These are phyloP conservation scores for Aradophagus sp. DNA, from an alignment of 1,140 invertebrate species.

Conservation along the genomic window DNA sequence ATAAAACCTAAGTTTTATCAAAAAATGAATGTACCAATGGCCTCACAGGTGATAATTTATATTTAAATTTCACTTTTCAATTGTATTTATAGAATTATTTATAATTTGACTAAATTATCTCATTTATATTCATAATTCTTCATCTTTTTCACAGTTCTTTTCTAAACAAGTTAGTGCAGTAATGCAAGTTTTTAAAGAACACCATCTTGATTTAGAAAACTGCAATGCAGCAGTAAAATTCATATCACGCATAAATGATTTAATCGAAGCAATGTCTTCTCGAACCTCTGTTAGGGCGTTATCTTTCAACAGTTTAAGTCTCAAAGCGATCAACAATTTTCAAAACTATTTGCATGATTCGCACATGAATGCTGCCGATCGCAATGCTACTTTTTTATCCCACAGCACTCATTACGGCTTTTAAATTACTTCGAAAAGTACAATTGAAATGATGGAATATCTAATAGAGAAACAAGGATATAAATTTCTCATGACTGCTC, in stretches of 20 bases:
- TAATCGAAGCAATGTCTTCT: conserved; percentile 38
- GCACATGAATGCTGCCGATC: background rate
- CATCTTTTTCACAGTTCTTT: too few species aligned
- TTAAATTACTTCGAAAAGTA: background rate
- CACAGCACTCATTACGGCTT: background rate
- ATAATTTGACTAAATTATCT: background rate
- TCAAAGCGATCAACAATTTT: conserved; percentile 4
- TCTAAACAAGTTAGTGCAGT: conserved; percentile 4
- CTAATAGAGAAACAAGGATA: background rate
- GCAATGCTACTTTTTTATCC: background rate
- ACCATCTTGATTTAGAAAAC: conserved; percentile 7
- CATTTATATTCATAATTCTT: too few species aligned
- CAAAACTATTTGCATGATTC: background rate
- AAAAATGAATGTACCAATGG: conserved; percentile 42
- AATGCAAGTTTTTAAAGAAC: conserved; percentile 8
- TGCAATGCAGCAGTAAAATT: conserved; percentile 17
- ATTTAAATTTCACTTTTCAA: background rate
- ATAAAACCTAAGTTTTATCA: conserved; percentile 34
- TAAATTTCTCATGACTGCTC: background rate
- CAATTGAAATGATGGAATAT: background rate
- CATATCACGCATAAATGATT: conserved; percentile 13
- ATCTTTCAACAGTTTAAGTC: conserved; percentile 9
- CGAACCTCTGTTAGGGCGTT: conserved; percentile 17
- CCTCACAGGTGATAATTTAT: conserved; percentile 1
- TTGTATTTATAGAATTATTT: background rate